A percentile compares a stretch with the other conserved stretches of the same genome.
Evolutionary conservation across 2,797 vertebrate genomes (phyloP).

Genomic region (Sibirionetta formosa): DNA sequence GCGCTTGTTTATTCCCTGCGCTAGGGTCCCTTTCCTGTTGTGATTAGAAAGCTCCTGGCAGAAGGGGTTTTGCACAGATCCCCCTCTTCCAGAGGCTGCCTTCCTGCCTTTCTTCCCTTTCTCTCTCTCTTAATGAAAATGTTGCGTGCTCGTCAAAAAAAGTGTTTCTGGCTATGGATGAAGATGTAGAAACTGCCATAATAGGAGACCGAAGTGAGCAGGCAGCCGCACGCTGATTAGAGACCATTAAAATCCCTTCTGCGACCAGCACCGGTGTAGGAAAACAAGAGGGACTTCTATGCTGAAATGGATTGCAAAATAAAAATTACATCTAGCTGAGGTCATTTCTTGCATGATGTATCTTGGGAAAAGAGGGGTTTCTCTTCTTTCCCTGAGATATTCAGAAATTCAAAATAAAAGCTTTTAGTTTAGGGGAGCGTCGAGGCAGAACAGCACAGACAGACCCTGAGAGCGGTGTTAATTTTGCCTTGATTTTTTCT

Average conservation of each 20-base stretch:
- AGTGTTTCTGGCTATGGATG: conserved; percentile 52
- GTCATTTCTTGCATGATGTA: conserved; percentile 54
- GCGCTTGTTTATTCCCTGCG: neutral
- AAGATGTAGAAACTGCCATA: conserved; percentile 15
- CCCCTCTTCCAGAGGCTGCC: neutral
- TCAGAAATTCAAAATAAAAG: conserved; percentile 63
- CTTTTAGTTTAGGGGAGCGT: neutral
- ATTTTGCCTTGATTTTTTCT: neutral
- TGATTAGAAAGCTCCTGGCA: neutral
- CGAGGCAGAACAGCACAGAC: neutral
- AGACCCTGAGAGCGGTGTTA: accelerated
- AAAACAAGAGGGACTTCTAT: conserved; percentile 41
- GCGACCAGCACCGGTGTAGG: neutral
- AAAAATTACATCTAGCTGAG: conserved; percentile 59
- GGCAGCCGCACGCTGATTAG: neutral
- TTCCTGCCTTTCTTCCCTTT: neutral
- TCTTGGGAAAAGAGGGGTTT: conserved; percentile 51
- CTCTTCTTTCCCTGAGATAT: conserved; percentile 9
- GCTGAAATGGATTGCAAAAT: conserved; percentile 63
- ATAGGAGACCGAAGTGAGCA: neutral
- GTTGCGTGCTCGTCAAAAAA: neutral
- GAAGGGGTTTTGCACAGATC: neutral
- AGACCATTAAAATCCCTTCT: neutral
- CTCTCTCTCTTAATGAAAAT: conserved; percentile 30
- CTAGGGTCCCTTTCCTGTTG: neutral